phyloP scores from a whole-genome alignment of 92 coral and sea anemone species.

The Anthopleura xanthogrammica region DNA sequence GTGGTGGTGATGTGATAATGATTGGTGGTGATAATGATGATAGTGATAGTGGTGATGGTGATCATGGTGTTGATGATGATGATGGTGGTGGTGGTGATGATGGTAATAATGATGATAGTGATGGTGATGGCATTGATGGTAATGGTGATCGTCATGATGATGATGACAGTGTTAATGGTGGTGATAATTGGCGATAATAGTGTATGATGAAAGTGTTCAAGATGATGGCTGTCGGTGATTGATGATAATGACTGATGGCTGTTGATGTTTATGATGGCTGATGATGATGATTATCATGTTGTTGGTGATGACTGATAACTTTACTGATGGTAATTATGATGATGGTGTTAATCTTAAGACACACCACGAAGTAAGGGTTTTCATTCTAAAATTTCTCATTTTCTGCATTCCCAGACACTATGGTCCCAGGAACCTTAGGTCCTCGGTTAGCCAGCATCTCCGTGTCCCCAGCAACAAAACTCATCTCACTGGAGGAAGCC shows the following conservation, averaged over 20 bases:
- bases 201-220: no score
- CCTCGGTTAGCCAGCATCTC: constrained; percentile 89
- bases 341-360: no score
- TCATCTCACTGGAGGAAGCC: constrained; percentile 93
- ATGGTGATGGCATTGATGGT: no score
- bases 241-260: no score
- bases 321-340: not conserved
- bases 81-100: no score
- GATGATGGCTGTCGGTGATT: no score
- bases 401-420: constrained; percentile 32
- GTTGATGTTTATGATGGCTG: not conserved
- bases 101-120: no score
- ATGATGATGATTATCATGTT: not conserved
- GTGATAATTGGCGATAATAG: not conserved
- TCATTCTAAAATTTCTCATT: not conserved
- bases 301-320: not conserved
- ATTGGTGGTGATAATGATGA: no score
- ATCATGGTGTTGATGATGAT: no score
- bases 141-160: not conserved
- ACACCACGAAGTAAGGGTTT: no score
- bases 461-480: constrained; percentile 92
- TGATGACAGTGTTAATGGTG: not conserved
- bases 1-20: no score
- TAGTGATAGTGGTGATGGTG: not conserved
- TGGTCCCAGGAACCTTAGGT: constrained; percentile 47